Evolutionary conservation across 2,113 vertebrate species (phyloP).

Genomic region (Atractosteus spatula): DNA sequence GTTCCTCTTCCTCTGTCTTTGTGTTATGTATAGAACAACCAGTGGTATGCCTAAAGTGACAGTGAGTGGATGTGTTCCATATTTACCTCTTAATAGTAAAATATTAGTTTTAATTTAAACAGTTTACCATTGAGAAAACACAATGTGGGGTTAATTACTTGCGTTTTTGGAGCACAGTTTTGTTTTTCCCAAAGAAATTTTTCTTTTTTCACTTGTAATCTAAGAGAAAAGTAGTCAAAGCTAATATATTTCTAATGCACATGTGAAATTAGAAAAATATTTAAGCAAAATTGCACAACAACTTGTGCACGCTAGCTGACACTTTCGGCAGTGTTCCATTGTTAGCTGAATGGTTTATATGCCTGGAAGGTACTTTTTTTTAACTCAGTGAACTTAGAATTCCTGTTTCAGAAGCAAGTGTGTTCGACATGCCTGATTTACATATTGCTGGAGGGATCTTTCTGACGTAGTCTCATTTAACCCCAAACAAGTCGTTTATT

Average conservation of each 20-base stretch:
- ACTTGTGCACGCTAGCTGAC: not conserved
- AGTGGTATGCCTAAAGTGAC: not conserved
- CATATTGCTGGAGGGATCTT: not conserved
- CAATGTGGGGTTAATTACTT: not conserved
- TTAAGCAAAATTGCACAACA: not conserved
- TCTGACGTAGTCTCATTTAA: not conserved
- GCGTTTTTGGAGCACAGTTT: not conserved
- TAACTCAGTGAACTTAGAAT: not conserved
- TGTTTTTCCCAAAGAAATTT: too few species aligned
- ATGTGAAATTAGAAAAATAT: not conserved
- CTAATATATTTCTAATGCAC: too few species aligned
- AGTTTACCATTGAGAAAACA: not conserved
- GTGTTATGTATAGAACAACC: slow-evolving; percentile 1
- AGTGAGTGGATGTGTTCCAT: not conserved
- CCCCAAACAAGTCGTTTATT: not conserved
- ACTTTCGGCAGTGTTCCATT: not conserved
- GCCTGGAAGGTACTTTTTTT: slow-evolving; percentile 1
- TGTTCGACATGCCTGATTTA: not conserved
- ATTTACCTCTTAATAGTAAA: not conserved
- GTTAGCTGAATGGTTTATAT: not conserved
- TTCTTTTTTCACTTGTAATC: too few species aligned
- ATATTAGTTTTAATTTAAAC: too few species aligned
- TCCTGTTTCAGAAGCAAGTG: not conserved
- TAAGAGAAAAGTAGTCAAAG: too few species aligned
- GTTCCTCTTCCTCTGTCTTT: not conserved